Conservation (phyloP, 2,797 vertebrate genomes). For the Spinus pinus region DNA sequence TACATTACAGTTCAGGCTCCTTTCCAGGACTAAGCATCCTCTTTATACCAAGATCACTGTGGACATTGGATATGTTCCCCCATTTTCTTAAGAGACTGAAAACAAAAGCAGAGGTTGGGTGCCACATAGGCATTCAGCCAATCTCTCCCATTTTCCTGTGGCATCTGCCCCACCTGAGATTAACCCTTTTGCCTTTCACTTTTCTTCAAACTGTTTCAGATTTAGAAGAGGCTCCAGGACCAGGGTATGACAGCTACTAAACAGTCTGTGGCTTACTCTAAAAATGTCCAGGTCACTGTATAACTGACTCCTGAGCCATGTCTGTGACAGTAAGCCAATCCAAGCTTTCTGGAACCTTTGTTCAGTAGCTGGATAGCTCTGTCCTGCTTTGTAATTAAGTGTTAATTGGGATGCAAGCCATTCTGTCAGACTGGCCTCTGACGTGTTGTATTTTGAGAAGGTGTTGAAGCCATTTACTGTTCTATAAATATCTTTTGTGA, state of each 20-base stretch:
- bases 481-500: slow-evolving; percentile 21
- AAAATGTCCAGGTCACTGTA: background rate
- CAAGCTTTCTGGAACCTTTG: background rate
- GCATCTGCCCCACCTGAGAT: background rate
- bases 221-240: background rate
- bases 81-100: background rate
- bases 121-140: background rate
- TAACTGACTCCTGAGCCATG: background rate
- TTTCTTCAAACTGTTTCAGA: background rate
- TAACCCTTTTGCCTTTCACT: background rate
- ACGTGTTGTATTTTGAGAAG: background rate
- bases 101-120: background rate
- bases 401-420: background rate
- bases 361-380: background rate
- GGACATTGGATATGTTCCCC: slow-evolving; percentile 64
- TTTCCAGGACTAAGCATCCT: slow-evolving; percentile 57
- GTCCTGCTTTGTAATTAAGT: background rate
- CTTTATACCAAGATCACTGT: slow-evolving; percentile 75
- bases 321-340: background rate
- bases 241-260: background rate
- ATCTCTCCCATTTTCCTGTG: background rate
- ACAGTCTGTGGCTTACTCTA: background rate
- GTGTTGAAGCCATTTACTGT: background rate
- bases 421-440: background rate
- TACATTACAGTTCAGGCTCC: slow-evolving; percentile 64